phyloP scores from a whole-genome alignment of 1,140 invertebrate genomes.

The Antheraea pernyi region DNA sequence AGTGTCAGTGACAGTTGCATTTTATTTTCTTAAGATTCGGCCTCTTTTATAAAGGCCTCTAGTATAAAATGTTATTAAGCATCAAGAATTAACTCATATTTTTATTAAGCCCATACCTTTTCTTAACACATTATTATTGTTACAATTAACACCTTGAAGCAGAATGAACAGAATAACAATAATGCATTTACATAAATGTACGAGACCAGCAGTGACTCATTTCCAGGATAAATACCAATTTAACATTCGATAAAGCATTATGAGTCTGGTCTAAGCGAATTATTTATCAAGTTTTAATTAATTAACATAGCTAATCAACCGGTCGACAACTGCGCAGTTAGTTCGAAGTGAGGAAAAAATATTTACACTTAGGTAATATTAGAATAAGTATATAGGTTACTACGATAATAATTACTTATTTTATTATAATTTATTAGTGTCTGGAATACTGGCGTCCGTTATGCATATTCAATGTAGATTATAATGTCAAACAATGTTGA shows the following conservation, averaged over 20 bases:
- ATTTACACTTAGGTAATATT: constrained; percentile 11
- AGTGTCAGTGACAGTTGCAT: too few relatives aligned
- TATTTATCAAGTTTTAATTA: constrained; percentile 29
- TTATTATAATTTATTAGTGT: constrained; percentile 1
- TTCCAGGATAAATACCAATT: constrained; percentile 13
- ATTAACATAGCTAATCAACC: constrained; percentile 32
- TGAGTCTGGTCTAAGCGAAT: constrained; percentile 22
- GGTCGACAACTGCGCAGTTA: constrained; percentile 33
- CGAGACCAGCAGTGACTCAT: background rate
- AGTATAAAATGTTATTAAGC: too few relatives aligned
- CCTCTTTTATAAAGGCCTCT: too few relatives aligned
- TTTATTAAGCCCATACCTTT: too few relatives aligned
- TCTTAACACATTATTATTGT: too few relatives aligned
- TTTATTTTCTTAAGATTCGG: too few relatives aligned
- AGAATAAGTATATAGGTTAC: background rate
- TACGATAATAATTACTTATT: background rate
- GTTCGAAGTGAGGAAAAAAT: constrained; percentile 16
- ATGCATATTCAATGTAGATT: background rate
- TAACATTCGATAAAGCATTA: constrained; percentile 28
- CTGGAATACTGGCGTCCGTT: background rate
- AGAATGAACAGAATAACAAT: background rate
- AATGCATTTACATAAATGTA: background rate
- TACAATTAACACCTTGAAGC: too few relatives aligned
- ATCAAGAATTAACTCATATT: too few relatives aligned
- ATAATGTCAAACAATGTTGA: background rate